Evolutionary conservation across 2,797 vertebrate species (phyloP).

Genomic region (Cichlasoma orientale): DNA sequence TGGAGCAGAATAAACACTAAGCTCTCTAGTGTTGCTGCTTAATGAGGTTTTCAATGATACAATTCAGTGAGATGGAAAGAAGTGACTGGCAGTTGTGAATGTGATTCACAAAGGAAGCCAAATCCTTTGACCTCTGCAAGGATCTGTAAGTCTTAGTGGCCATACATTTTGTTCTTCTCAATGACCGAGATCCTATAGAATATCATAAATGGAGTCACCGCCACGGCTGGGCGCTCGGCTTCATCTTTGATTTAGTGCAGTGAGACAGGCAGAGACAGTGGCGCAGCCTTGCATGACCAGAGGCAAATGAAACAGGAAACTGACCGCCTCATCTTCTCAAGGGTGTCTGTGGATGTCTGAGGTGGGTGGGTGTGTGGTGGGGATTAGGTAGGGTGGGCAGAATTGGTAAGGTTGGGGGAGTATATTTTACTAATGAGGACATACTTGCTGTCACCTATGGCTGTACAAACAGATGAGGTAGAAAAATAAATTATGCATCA

Average conservation of each 20-base stretch:
- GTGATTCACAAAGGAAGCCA: conserved; percentile 1
- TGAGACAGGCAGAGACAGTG: conserved; percentile 46
- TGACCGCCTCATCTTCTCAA: conserved; percentile 60
- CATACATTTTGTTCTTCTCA: conserved; percentile 34
- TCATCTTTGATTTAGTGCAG: conserved; percentile 66
- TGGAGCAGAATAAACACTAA: conserved; percentile 66
- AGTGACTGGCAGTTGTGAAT: conserved; percentile 29
- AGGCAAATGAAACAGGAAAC: conserved; percentile 69
- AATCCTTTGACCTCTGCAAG: conserved; percentile 27
- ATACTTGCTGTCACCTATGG: background rate
- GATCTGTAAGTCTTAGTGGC: conserved; percentile 27
- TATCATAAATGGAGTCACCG: conserved; percentile 74
- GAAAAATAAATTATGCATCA: background rate
- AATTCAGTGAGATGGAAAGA: conserved; percentile 33
- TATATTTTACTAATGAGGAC: conserved; percentile 32
- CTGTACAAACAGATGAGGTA: background rate
- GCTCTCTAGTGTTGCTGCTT: conserved; percentile 57
- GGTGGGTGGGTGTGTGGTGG: background rate
- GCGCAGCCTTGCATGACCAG: conserved; percentile 58
- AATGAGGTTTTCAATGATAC: conserved; percentile 67
- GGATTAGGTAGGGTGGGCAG: background rate
- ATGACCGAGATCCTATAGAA: conserved; percentile 51
- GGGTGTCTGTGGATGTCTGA: conserved; percentile 31
- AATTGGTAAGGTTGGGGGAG: background rate
- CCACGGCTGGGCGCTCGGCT: conserved; percentile 53